Evolutionary conservation across 1,140 invertebrate species (phyloP).

Genomic region (Drosophila nasuta): DNA sequence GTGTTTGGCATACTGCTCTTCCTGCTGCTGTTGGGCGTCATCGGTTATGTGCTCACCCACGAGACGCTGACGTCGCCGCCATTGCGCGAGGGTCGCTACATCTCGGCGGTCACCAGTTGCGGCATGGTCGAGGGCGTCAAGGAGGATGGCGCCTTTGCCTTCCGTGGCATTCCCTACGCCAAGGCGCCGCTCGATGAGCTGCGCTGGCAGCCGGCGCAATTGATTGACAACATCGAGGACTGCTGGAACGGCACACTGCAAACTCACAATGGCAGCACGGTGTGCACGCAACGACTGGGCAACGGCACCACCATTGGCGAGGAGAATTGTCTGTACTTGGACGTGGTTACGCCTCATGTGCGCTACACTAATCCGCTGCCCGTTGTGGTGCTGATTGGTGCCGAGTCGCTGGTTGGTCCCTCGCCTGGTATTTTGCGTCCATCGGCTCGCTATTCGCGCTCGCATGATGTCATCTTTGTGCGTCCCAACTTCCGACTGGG

Average conservation of each 20-base stretch:
- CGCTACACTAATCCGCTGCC: conserved; percentile 90
- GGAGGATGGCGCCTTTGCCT: conserved; percentile 91
- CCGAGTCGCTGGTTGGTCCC: conserved; percentile 90
- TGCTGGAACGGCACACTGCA: conserved; percentile 93
- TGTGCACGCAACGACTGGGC: conserved; percentile 89
- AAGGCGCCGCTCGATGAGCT: conserved; percentile 89
- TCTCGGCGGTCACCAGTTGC: conserved; percentile 91
- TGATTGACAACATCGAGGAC: conserved; percentile 88
- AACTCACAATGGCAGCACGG: conserved; percentile 88
- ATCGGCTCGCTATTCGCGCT: conserved; percentile 88
- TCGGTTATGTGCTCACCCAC: conserved; percentile 87
- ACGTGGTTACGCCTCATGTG: conserved; percentile 91
- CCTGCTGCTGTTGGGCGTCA: conserved; percentile 88
- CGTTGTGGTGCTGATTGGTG: conserved; percentile 93
- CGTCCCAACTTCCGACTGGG: conserved; percentile 92
- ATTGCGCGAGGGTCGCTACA: conserved; percentile 89
- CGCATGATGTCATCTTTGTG: conserved; percentile 93
- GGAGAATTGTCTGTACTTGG: conserved; percentile 93
- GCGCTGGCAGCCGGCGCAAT: conserved; percentile 90
- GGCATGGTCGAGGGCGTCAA: conserved; percentile 91
- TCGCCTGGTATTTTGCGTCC: conserved; percentile 88
- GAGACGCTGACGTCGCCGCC: conserved; percentile 85
- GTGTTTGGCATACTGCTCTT: conserved; percentile 86
- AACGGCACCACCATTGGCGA: conserved; percentile 88
- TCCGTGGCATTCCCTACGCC: conserved; percentile 94